phyloP scores from a whole-genome alignment of 2,797 vertebrate genomes.

The Mormyrops attenuatus region DNA sequence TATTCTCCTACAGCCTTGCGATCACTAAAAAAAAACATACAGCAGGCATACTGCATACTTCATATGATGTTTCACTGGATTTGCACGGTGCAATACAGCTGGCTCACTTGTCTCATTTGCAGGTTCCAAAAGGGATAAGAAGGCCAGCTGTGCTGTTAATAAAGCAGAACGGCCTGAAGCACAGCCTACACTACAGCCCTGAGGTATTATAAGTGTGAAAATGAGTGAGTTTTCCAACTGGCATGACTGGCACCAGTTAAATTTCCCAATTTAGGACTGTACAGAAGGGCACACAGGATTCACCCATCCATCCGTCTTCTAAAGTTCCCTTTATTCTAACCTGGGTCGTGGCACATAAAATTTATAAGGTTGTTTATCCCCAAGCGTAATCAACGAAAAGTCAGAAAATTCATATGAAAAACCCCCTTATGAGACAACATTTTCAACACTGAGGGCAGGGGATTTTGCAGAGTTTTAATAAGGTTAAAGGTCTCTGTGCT shows the following conservation, averaged over 20 bases:
- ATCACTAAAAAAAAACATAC: background rate
- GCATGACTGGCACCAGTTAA: background rate
- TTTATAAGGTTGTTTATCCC: background rate
- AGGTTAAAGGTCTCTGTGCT: background rate
- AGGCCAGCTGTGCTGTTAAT: background rate
- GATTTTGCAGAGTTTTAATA: slow-evolving; percentile 1
- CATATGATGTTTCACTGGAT: background rate
- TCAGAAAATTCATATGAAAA: background rate
- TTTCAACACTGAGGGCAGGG: background rate
- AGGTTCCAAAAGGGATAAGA: background rate
- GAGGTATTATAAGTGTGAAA: slow-evolving; percentile 1
- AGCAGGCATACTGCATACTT: background rate
- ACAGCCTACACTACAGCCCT: background rate
- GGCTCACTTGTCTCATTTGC: background rate
- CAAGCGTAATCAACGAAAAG: background rate
- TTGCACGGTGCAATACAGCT: background rate
- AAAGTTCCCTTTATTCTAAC: background rate
- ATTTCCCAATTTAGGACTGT: background rate
- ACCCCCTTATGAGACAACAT: background rate
- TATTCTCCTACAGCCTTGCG: background rate
- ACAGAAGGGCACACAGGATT: background rate
- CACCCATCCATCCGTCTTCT: background rate
- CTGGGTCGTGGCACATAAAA: background rate
- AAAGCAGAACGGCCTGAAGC: background rate
- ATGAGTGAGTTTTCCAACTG: background rate